Evolutionary conservation across 2,113 vertebrate genomes (phyloP).

Genomic region (Scopus umbretta): DNA sequence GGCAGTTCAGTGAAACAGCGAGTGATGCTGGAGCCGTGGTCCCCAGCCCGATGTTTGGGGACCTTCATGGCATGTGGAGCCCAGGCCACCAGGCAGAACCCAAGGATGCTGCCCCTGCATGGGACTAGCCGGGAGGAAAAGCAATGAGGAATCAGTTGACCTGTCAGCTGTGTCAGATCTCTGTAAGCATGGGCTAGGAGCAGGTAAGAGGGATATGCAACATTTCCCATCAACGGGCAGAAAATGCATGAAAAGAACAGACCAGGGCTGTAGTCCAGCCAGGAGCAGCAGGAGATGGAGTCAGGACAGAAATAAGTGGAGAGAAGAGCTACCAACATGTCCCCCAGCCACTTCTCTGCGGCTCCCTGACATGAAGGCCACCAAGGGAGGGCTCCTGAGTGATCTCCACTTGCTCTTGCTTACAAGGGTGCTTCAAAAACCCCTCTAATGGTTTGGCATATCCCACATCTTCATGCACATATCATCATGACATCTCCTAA

Average conservation of each 20-base stretch:
- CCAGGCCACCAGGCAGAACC: not conserved
- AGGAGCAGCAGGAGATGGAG: not conserved
- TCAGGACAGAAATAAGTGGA: not conserved
- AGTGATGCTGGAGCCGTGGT: not conserved
- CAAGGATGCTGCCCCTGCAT: not conserved
- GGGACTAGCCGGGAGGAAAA: not conserved
- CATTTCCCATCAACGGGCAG: not conserved
- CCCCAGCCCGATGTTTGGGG: fast-evolving
- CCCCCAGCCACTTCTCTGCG: not conserved
- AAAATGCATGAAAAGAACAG: not conserved
- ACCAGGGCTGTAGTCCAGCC: not conserved
- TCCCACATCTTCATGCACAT: not conserved
- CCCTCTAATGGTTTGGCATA: fast-evolving
- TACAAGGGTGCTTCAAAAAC: not conserved
- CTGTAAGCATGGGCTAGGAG: not conserved
- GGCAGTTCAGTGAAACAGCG: fast-evolving
- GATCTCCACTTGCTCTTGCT: not conserved
- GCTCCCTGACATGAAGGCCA: not conserved
- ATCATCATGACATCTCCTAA: fast-evolving
- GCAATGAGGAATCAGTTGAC: not conserved
- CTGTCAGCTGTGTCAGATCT: not conserved
- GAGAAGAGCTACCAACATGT: not conserved
- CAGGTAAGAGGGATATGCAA: not conserved
- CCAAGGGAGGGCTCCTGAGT: not conserved
- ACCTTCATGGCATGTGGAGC: not conserved